Base-by-base conservation (phyloP, 2,797 vertebrate species). In the Ibycter americanus region DNA sequence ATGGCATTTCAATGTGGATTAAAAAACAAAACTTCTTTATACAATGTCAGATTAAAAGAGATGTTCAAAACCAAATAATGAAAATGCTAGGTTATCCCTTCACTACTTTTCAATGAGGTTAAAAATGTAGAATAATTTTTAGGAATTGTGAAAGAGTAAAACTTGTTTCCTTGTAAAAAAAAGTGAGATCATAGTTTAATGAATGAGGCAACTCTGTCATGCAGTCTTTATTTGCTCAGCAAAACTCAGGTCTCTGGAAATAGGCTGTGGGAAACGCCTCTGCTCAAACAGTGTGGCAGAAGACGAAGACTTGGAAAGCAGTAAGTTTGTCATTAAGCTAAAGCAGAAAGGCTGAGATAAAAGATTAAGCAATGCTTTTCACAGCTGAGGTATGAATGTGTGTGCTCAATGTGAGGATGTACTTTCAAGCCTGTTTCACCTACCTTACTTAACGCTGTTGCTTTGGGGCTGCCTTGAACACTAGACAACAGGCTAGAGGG, bases 181-280 rank as follows among this genome's bases (percentile, higher is more conserved):
- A 31, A 44, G 44, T 4, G 12, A 51, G 1, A 12, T 68, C 23
- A 18, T 27, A n/a, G 12, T 54, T 83, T 42, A 68, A 42, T 83
- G 49, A 83, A 59, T 1, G 2, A 70, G n/a, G 16, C 22, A 65
- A 54, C 22, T 68, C 44, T 79, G 38, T 44, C 34, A 10, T 16
- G 26, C n/a, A 38, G 22, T 65, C 7, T 22, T 83, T 40, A 17
- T 65, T 0, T 25, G 6, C 11, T 51, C 20, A 62, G 31, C 0
- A 0, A 87, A 91, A 76, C 15, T 51, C 18, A 22, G 25, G 42
- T 58, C 54, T 92, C 92, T 66, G 62, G 46, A 83, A 90, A 29
- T 15, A 31, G 0, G 2, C 32, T n/a, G 13, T 89, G 44, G 55
- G 31, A 85, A 89, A 66, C 0, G 0, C 16, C 21, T 55, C 31